These are phyloP conservation scores for Colius striatus DNA, from an alignment of 2,113 vertebrate species.

Conservation along the genomic window DNA sequence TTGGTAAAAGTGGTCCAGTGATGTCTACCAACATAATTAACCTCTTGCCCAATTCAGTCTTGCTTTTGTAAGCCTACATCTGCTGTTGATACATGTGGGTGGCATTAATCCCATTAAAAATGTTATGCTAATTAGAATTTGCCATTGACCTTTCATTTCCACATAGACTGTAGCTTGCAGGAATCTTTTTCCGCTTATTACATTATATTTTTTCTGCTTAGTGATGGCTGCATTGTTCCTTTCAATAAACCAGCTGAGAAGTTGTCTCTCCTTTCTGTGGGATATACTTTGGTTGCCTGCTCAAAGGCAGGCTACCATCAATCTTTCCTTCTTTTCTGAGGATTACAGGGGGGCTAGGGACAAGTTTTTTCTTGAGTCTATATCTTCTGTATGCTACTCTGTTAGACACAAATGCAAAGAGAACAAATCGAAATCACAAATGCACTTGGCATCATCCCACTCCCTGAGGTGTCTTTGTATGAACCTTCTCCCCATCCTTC, in stretches of 20 bases:
- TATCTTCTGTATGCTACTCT: neutral
- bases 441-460: too few species aligned
- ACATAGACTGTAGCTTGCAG: neutral
- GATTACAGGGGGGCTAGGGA: neutral
- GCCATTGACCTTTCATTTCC: slow-evolving; percentile 16
- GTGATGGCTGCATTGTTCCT: neutral
- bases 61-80: slow-evolving; percentile 2
- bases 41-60: neutral
- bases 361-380: neutral
- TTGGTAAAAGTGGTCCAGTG: neutral
- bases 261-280: neutral
- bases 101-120: slow-evolving; percentile 39
- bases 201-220: neutral
- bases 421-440: neutral
- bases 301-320: neutral
- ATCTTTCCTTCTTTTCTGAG: neutral
- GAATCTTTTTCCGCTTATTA: neutral
- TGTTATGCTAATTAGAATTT: slow-evolving; percentile 20
- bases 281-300: neutral
- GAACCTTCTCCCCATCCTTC: neutral
- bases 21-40: slow-evolving; percentile 7
- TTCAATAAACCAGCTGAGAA: neutral
- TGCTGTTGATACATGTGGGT: neutral
- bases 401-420: neutral
- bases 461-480: neutral